Evolutionary conservation across 2,797 vertebrate genomes (phyloP).

Genomic region (Discoglossus pictus): DNA sequence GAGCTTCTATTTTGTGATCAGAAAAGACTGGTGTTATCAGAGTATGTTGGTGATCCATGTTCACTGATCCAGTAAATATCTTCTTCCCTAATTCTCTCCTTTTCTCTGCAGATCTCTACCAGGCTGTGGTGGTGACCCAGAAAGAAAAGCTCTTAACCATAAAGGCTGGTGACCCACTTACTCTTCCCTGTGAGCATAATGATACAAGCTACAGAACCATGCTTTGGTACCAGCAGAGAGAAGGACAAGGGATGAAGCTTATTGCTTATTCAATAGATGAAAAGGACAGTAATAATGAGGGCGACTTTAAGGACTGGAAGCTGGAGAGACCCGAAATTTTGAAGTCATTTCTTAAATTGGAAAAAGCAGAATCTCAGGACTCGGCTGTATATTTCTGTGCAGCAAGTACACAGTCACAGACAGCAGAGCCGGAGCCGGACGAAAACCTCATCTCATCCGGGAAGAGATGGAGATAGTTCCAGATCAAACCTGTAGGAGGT

Average conservation of each 20-base stretch:
- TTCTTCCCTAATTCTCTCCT: background rate
- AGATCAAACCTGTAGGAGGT: constrained; percentile 9
- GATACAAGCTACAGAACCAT: background rate
- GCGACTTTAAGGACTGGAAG: background rate
- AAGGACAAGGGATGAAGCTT: constrained; percentile 1
- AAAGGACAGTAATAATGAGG: background rate
- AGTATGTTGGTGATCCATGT: too few species aligned
- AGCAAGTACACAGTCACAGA: constrained; percentile 26
- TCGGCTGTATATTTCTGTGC: constrained; percentile 36
- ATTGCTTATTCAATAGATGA: background rate
- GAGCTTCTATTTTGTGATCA: too few species aligned
- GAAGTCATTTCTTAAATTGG: background rate
- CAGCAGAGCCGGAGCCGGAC: background rate
- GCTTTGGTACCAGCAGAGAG: constrained; percentile 30
- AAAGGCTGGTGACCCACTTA: background rate
- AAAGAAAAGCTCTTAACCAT: background rate
- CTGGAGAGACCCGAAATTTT: constrained; percentile 3
- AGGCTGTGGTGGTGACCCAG: constrained; percentile 15
- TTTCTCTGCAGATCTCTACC: background rate
- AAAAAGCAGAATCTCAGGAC: background rate
- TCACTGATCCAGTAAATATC: too few species aligned
- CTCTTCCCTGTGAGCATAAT: constrained; percentile 4
- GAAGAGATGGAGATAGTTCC: background rate
- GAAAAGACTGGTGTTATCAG: too few species aligned
- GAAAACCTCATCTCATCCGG: constrained; percentile 2